Evolutionary conservation across 2,113 vertebrate species (phyloP).

Genomic region (Gadus chalcogrammus): DNA sequence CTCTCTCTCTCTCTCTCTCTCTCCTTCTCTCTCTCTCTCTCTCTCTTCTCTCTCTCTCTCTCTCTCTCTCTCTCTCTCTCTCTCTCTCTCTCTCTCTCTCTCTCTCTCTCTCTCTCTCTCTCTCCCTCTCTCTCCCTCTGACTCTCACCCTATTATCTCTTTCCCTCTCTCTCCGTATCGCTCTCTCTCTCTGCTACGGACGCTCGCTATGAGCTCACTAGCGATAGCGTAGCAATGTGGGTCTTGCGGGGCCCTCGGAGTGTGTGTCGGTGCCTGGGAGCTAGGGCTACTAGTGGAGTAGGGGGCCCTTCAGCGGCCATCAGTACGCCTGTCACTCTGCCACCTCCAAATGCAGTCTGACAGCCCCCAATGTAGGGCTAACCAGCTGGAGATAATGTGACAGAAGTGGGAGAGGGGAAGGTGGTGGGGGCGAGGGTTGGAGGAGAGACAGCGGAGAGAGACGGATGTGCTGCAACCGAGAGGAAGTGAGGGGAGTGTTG

Average conservation of each 20-base stretch:
- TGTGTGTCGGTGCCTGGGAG: conserved; percentile 83
- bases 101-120: neutral
- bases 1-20: conserved; percentile 2
- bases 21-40: neutral
- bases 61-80: too few species aligned
- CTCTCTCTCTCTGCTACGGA: conserved; percentile 16
- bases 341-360: conserved; percentile 79
- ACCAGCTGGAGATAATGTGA: conserved; percentile 89
- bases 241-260: conserved; percentile 60
- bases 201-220: neutral
- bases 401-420: conserved; percentile 75
- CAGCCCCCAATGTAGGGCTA: conserved; percentile 81
- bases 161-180: neutral
- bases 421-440: conserved; percentile 53
- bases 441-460: conserved; percentile 46
- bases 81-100: too few species aligned
- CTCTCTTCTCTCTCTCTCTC: conserved; percentile 2
- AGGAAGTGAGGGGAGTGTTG: too few species aligned
- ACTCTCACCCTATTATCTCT: neutral
- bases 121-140: neutral
- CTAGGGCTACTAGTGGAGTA: conserved; percentile 71
- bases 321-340: conserved; percentile 78
- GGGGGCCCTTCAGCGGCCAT: conserved; percentile 81
- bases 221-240: conserved; percentile 43
- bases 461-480: too few species aligned